These are phyloP conservation scores for Micropoecilia bifurca DNA, from an alignment of 2,797 vertebrate genomes.

Conservation along the genomic window DNA sequence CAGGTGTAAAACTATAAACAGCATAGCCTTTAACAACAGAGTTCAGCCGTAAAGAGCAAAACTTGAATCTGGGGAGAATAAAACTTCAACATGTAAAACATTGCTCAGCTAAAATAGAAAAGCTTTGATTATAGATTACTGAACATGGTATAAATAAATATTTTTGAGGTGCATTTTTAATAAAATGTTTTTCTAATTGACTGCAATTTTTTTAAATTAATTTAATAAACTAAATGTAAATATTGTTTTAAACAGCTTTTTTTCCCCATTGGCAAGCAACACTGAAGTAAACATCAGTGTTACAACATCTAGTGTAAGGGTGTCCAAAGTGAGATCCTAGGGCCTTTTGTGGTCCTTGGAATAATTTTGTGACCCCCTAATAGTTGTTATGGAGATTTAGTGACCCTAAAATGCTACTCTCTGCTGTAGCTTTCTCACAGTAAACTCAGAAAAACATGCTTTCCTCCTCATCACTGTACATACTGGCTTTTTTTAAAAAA, in stretches of 20 bases:
- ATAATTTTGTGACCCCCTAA: too few relatives aligned
- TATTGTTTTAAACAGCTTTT: not conserved
- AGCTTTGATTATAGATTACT: not conserved
- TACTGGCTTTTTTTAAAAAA: not conserved
- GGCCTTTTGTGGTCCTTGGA: too few relatives aligned
- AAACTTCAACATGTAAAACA: not conserved
- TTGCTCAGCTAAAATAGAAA: not conserved
- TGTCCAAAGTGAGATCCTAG: too few relatives aligned
- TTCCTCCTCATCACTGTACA: not conserved
- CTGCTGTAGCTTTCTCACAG: not conserved
- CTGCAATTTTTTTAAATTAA: too few relatives aligned
- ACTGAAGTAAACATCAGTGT: not conserved
- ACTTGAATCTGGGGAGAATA: not conserved
- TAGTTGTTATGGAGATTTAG: not conserved
- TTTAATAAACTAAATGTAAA: not conserved
- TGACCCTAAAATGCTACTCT: not conserved
- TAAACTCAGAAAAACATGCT: not conserved
- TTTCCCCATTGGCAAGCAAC: not conserved
- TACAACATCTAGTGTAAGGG: too few relatives aligned
- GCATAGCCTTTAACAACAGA: not conserved
- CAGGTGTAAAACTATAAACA: conserved; percentile 13
- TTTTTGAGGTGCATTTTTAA: not conserved
- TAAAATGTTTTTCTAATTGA: too few relatives aligned
- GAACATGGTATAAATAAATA: not conserved
- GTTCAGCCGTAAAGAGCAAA: not conserved